Percentiles rank a stretch among this genome's conserved stretches.
Conservation (phyloP, 2,888 invertebrate species). For the Chymomyza fuscimana region DNA sequence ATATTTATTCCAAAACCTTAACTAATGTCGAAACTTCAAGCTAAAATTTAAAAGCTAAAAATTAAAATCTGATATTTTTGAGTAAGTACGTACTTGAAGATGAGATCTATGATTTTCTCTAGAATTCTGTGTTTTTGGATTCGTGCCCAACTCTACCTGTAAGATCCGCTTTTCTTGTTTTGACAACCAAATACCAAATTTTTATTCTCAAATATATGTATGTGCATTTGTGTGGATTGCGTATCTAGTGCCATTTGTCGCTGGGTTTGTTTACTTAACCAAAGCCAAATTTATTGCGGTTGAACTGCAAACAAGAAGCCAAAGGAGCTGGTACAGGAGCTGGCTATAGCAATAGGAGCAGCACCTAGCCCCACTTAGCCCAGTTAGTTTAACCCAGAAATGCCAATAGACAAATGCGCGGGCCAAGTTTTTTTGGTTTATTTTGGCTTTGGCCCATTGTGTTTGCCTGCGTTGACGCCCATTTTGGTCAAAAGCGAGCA, state of each 20-base stretch:
- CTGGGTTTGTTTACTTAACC: slow-evolving; percentile 33
- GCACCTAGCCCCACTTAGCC: slow-evolving; percentile 46
- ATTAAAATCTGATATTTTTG: too few relatives aligned
- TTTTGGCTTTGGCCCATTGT: slow-evolving; percentile 3
- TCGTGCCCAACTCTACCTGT: background rate
- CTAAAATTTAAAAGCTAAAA: too few relatives aligned
- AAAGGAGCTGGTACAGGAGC: background rate
- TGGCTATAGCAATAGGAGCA: background rate
- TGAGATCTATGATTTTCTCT: too few relatives aligned
- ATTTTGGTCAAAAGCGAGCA: background rate
- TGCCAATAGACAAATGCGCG: slow-evolving; percentile 49
- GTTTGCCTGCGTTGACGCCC: slow-evolving; percentile 5
- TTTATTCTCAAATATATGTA: background rate
- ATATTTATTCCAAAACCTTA: too few relatives aligned
- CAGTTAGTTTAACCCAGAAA: slow-evolving; percentile 66
- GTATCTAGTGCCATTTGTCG: slow-evolving; percentile 1
- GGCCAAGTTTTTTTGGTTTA: slow-evolving; percentile 17
- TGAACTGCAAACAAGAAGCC: background rate
- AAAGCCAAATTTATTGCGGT: slow-evolving; percentile 42
- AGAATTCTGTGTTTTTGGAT: too few relatives aligned
- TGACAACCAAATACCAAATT: background rate
- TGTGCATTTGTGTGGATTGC: background rate
- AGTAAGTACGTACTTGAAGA: too few relatives aligned
- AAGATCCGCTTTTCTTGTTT: background rate
- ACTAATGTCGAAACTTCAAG: too few relatives aligned